These are phyloP conservation scores for Lithobates sylvaticus DNA, from an alignment of 2,797 vertebrate genomes.

Conservation along the genomic window DNA sequence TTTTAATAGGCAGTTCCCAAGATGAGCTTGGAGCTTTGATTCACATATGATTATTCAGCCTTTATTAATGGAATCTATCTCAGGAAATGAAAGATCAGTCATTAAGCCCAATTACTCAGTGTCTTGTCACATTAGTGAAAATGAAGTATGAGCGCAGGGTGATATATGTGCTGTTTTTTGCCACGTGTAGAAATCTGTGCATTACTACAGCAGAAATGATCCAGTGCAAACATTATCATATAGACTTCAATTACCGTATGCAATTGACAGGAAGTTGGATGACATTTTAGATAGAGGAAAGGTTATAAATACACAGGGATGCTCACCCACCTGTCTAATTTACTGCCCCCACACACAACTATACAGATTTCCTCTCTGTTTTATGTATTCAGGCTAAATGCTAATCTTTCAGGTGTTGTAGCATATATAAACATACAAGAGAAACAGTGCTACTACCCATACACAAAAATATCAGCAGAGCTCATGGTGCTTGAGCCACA, in stretches of 20 bases:
- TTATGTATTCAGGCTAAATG: no score
- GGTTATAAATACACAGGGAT: no score
- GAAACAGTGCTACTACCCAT: no score
- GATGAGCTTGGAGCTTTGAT: background rate
- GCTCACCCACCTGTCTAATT: no score
- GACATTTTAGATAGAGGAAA: no score
- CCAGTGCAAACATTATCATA: slow-evolving; percentile 31
- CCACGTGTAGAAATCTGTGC: background rate
- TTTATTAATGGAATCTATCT: slow-evolving; percentile 53
- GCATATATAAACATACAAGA: no score
- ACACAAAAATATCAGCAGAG: no score
- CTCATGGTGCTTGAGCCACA: no score
- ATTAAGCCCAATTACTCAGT: slow-evolving; percentile 56
- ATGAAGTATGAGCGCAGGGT: slow-evolving; percentile 36
- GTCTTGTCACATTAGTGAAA: slow-evolving; percentile 48
- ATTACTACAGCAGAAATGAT: background rate
- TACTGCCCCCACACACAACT: no score
- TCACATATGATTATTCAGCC: slow-evolving; percentile 47
- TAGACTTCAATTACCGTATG: slow-evolving; percentile 31
- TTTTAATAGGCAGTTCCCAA: slow-evolving; percentile 47
- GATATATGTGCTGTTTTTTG: slow-evolving; percentile 28
- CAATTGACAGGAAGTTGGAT: background rate
- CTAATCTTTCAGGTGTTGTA: no score
- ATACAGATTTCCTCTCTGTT: no score
- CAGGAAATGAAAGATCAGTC: slow-evolving; percentile 54